Percentiles rank a stretch among this genome's conserved stretches.
phyloP scores from a whole-genome alignment of 1,140 invertebrate species.

The Philotrypesis tridentata region DNA sequence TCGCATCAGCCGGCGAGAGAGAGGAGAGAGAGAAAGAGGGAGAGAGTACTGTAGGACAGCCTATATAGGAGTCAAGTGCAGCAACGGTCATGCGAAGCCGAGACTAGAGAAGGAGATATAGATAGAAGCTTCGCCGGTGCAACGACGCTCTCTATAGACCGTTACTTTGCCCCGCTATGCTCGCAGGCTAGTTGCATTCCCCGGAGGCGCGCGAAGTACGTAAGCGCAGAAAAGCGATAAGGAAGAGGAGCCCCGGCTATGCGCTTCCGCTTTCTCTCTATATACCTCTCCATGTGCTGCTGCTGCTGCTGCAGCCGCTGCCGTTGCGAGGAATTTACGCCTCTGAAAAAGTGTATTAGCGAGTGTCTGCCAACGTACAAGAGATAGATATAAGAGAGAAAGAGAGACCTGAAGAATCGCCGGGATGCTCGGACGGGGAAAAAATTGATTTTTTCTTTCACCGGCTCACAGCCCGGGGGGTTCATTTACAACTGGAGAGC shows the following conservation, averaged over 20 bases:
- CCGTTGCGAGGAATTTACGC: conserved; percentile 10
- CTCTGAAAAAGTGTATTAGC: conserved; percentile 31
- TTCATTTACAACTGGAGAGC: background rate
- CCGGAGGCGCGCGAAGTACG: background rate
- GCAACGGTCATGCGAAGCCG: background rate
- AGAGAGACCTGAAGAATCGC: background rate
- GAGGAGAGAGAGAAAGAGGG: too few relatives aligned
- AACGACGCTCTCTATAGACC: background rate
- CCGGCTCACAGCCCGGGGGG: too few relatives aligned
- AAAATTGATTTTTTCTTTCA: background rate
- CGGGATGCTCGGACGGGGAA: background rate
- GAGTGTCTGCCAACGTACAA: background rate
- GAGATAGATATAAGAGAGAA: background rate
- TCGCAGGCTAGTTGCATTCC: conserved; percentile 21
- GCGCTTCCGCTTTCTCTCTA: conserved; percentile 20
- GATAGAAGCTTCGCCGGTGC: background rate
- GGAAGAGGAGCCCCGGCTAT: background rate
- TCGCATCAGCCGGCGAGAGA: too few relatives aligned
- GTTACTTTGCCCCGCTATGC: conserved; percentile 42
- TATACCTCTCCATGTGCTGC: background rate
- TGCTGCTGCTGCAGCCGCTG: background rate
- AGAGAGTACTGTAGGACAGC: background rate
- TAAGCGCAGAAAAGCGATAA: conserved; percentile 9
- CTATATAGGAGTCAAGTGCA: conserved; percentile 28
- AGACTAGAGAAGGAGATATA: conserved; percentile 24